Conservation (phyloP, 2,113 vertebrate genomes). For the Aphyosemion australe region DNA sequence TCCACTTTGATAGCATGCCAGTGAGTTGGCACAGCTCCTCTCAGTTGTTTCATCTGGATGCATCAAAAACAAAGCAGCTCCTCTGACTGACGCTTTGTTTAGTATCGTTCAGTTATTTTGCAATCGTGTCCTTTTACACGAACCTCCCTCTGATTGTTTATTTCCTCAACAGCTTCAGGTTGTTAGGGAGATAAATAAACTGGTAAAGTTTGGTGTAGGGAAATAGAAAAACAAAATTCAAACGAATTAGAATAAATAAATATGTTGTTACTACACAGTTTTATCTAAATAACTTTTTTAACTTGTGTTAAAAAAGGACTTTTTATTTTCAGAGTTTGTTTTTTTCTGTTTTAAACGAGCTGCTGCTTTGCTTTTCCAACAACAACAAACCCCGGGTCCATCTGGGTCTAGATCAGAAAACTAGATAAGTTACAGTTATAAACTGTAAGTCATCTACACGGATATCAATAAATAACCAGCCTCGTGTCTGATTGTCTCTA, state of each 20-base stretch:
- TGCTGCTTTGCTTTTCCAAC: not conserved
- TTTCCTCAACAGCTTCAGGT: not conserved
- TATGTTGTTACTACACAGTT: no score
- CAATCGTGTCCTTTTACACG: conserved; percentile 13
- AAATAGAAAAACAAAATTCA: not conserved
- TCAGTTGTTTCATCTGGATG: conserved; percentile 22
- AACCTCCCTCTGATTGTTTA: not conserved
- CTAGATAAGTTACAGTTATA: not conserved
- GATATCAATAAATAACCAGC: conserved; percentile 14
- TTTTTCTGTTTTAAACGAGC: not conserved
- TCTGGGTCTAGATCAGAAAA: not conserved
- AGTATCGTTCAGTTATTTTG: conserved; percentile 34
- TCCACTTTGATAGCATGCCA: conserved; percentile 27
- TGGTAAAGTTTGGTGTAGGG: not conserved
- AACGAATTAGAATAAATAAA: no score
- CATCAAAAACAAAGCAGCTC: conserved; percentile 20
- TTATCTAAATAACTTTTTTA: no score
- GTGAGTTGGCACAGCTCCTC: conserved; percentile 12
- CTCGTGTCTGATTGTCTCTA: not conserved
- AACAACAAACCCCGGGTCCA: not conserved
- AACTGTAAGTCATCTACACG: conserved; percentile 11
- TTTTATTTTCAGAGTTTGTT: no score
- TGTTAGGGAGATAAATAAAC: not conserved
- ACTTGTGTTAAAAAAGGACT: not conserved
- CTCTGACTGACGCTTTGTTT: conserved; percentile 23